These are phyloP conservation scores for Drosophila leonis DNA, from an alignment of 2,888 invertebrate genomes.

Conservation along the genomic window DNA sequence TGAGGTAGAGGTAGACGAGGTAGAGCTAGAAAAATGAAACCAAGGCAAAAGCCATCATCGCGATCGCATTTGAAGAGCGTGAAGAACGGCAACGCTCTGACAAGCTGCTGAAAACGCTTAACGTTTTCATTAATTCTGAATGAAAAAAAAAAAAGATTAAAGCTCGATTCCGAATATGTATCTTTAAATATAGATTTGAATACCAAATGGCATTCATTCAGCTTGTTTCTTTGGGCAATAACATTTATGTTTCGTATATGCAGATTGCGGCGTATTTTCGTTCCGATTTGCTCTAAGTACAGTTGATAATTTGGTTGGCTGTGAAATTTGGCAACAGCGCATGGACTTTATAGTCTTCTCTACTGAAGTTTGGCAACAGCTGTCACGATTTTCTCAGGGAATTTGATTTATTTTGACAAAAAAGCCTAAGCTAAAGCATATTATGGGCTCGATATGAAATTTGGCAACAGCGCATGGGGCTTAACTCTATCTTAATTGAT, in stretches of 20 bases:
- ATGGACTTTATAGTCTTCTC: not conserved
- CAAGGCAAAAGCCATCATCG: constrained; percentile 53
- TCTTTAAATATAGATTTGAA: constrained; percentile 38
- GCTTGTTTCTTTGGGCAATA: constrained; percentile 58
- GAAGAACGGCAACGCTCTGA: constrained; percentile 32
- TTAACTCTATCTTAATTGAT: not conserved
- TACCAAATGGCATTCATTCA: constrained; percentile 68
- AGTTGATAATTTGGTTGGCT: not conserved
- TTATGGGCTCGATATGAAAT: not conserved
- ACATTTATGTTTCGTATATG: constrained; percentile 57
- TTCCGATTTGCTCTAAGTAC: constrained; percentile 22
- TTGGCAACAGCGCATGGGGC: not conserved
- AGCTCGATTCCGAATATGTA: constrained; percentile 21
- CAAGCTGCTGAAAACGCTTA: constrained; percentile 71
- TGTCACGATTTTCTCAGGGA: not conserved
- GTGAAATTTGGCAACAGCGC: constrained; percentile 8
- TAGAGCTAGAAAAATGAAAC: constrained; percentile 11
- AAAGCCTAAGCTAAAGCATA: not conserved
- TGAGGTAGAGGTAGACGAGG: not conserved
- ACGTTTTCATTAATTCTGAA: constrained; percentile 67
- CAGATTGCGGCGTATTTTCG: constrained; percentile 38
- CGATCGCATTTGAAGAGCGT: constrained; percentile 11
- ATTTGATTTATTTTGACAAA: not conserved
- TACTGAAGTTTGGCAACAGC: not conserved
- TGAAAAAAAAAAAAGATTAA: not conserved